Conservation (phyloP, 2,888 invertebrate species). For the Arctia plantaginis region DNA sequence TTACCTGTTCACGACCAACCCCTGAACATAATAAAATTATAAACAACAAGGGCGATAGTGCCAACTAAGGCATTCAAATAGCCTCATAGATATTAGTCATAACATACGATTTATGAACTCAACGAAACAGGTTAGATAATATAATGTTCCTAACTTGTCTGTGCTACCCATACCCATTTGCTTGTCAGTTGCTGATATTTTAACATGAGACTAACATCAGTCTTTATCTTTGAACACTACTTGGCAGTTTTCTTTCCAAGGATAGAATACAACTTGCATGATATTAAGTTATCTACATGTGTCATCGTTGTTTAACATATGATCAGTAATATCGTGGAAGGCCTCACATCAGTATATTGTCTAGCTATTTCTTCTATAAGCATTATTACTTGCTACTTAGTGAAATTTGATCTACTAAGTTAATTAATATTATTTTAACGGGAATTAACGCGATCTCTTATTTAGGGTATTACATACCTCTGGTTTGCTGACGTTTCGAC, state of each 20-base stretch:
- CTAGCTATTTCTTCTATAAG: background rate
- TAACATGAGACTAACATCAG: background rate
- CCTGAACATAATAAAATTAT: no score
- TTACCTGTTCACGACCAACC: no score
- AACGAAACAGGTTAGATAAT: background rate
- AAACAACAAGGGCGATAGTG: no score
- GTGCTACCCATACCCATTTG: background rate
- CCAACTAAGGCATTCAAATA: background rate
- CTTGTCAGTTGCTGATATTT: background rate
- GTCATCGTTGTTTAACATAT: background rate
- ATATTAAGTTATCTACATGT: slow-evolving; percentile 8
- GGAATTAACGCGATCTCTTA: no score
- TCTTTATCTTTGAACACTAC: slow-evolving; percentile 10
- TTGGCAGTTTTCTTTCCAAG: slow-evolving; percentile 3
- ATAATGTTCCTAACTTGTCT: background rate
- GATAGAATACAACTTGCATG: background rate
- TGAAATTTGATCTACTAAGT: no score
- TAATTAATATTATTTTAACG: no score
- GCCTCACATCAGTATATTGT: slow-evolving; percentile 4
- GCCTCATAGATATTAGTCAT: background rate
- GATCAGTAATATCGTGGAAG: background rate
- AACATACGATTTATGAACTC: background rate
- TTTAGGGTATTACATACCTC: no score
- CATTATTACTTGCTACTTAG: background rate
- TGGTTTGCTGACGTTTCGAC: no score